Base-by-base conservation (phyloP, 1,140 invertebrate genomes). In the Meteorus sp. region DNA sequence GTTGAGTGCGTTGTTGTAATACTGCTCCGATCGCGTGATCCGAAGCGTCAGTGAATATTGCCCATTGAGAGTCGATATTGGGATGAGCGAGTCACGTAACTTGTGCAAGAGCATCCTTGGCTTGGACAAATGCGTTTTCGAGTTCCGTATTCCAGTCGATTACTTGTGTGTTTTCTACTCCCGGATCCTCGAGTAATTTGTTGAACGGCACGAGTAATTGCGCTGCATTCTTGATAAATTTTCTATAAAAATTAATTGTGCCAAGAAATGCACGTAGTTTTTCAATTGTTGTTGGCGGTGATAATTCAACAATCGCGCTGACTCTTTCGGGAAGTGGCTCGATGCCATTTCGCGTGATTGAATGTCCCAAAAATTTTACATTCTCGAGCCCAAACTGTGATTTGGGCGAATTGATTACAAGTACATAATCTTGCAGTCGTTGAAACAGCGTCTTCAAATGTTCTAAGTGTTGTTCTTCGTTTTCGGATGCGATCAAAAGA, bases 181-280 rank as follows among this genome's bases (percentile, higher is more conserved):
- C 31, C 33, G 63, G 60, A 48, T 57, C 64, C 41, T 45, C 39
- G 23, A 61, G 44, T 8, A 63, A 56, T 15, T 61, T 52, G 6
- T 62, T 58, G 0, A 77, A 54, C 1, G 62, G 65, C 17, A 62
- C 41, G 19, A 68, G 65, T 7, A 63, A 33, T 13, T 50, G 29
- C 0, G 72, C 63, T 3, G 60, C 59, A 9, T 61, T 33, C 1
- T 47, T 63, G 8, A 73, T 31, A 33, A 63, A 68, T 17, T 64
- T 55, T 9, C 63, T 23, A 19, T 70, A 70, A 39, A 67, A 73
- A 43, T 69, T 66, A 0, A 69, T 17, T 55, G 66, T n/a, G n/a
- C n/a, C n/a, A n/a, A n/a, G n/a, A n/a, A n/a, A n/a, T n/a, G n/a
- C n/a, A n/a, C n/a, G n/a, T n/a, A n/a, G n/a, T n/a, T n/a, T n/a